phyloP scores from a whole-genome alignment of 2,113 vertebrate species.

The Podiceps cristatus region DNA sequence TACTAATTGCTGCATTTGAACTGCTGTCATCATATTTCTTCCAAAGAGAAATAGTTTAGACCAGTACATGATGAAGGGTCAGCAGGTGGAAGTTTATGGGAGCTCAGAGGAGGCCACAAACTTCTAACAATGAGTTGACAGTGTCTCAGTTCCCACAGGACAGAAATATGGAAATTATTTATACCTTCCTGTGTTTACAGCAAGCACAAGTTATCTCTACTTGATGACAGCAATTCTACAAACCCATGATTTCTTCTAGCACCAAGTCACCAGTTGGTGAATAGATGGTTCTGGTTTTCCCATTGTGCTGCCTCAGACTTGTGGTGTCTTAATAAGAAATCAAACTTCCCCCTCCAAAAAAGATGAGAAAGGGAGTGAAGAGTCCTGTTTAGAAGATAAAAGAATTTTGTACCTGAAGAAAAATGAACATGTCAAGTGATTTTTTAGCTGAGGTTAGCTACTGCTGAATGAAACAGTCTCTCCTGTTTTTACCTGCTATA shows the following conservation, averaged over 20 bases:
- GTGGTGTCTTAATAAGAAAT: not conserved
- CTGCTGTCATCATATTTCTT: not conserved
- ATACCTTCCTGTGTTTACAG: not conserved
- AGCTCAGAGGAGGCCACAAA: not conserved
- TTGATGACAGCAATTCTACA: not conserved
- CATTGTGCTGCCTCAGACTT: not conserved
- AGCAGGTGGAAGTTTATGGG: not conserved
- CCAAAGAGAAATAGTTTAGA: not conserved
- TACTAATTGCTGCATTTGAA: not conserved
- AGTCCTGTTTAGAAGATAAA: not conserved
- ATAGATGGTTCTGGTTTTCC: not conserved
- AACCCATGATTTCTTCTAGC: accelerated
- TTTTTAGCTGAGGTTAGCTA: not conserved
- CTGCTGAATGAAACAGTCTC: not conserved
- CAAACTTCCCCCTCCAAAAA: accelerated
- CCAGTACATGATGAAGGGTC: not conserved
- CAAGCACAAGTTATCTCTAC: not conserved
- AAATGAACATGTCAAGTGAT: not conserved
- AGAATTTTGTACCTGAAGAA: not conserved
- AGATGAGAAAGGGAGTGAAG: not conserved
- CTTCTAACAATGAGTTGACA: not conserved
- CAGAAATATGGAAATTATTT: not conserved
- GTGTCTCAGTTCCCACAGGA: not conserved
- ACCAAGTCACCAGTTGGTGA: accelerated
- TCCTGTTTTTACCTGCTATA: not conserved